A percentile compares a stretch with the other conserved stretches of the same genome.
Evolutionary conservation across 2,888 invertebrate genomes (phyloP).

Genomic region (Erynnis tages): DNA sequence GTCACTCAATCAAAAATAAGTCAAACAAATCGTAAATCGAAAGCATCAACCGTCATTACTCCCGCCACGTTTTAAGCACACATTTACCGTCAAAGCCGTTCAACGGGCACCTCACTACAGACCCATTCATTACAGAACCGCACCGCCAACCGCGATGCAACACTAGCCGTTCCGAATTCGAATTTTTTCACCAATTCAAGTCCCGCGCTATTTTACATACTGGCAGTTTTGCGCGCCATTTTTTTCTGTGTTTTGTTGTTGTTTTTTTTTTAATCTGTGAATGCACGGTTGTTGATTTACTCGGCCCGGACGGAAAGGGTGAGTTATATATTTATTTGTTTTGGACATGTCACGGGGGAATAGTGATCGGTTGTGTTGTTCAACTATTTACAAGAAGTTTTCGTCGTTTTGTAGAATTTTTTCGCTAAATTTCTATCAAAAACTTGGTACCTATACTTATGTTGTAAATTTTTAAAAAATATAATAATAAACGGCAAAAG

Average conservation of each 20-base stretch:
- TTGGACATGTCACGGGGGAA: neutral
- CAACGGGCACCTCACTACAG: constrained; percentile 65
- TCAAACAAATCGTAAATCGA: constrained; percentile 30
- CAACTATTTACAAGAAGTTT: no score
- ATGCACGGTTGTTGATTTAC: constrained; percentile 32
- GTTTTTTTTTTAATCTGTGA: constrained; percentile 31
- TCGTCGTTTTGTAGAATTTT: no score
- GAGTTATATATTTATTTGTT: constrained; percentile 17
- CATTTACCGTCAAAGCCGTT: constrained; percentile 74
- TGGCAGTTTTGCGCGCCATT: constrained; percentile 55
- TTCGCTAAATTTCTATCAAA: no score
- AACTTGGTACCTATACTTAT: no score
- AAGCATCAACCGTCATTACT: constrained; percentile 57
- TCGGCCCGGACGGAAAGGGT: constrained; percentile 24
- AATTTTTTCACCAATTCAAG: constrained; percentile 31
- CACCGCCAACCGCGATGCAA: constrained; percentile 58
- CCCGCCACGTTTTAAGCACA: constrained; percentile 62
- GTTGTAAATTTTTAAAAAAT: no score
- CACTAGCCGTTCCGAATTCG: constrained; percentile 52
- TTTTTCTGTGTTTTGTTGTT: constrained; percentile 34
- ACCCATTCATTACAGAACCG: constrained; percentile 58
- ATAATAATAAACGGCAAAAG: no score
- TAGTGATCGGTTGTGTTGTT: neutral
- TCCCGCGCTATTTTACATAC: constrained; percentile 40
- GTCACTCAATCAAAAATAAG: neutral